phyloP scores from a whole-genome alignment of 92 coral and sea anemone genomes.

The Parazoanthus swiftii region DNA sequence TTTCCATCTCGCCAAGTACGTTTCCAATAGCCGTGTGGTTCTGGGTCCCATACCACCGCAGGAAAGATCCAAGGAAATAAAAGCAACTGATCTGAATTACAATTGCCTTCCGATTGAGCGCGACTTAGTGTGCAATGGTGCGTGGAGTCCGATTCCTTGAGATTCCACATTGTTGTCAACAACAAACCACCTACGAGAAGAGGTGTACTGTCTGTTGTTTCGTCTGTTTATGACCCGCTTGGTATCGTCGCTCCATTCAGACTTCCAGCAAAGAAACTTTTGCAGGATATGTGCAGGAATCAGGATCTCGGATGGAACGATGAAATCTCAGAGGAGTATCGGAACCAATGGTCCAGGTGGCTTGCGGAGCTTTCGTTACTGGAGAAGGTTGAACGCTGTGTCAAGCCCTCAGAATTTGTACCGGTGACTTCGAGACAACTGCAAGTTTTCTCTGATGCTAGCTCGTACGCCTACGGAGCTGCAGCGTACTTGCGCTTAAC shows the following conservation, averaged over 20 bases:
- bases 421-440: slow-evolving; percentile 54
- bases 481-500: too few species aligned
- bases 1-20: too few species aligned
- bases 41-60: slow-evolving; percentile 26
- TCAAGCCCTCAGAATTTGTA: slow-evolving; percentile 64
- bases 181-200: slow-evolving; percentile 62
- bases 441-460: too few species aligned
- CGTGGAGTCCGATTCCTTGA: slow-evolving; percentile 54
- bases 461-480: too few species aligned
- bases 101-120: slow-evolving; percentile 51
- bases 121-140: slow-evolving; percentile 64
- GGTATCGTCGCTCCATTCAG: slow-evolving; percentile 66
- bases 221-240: slow-evolving; percentile 69
- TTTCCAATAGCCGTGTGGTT: too few species aligned
- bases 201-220: slow-evolving; percentile 57
- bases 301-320: slow-evolving; percentile 67
- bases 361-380: slow-evolving; percentile 51
- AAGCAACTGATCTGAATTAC: slow-evolving; percentile 16
- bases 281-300: slow-evolving; percentile 58
- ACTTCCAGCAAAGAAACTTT: slow-evolving; percentile 53
- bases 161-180: slow-evolving; percentile 40
- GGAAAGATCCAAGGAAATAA: background rate
- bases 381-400: slow-evolving; percentile 56
- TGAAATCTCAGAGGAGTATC: slow-evolving; percentile 51
- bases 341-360: slow-evolving; percentile 67